Conservation (phyloP, 2,113 vertebrate species). For the Silurus meridionalis region DNA sequence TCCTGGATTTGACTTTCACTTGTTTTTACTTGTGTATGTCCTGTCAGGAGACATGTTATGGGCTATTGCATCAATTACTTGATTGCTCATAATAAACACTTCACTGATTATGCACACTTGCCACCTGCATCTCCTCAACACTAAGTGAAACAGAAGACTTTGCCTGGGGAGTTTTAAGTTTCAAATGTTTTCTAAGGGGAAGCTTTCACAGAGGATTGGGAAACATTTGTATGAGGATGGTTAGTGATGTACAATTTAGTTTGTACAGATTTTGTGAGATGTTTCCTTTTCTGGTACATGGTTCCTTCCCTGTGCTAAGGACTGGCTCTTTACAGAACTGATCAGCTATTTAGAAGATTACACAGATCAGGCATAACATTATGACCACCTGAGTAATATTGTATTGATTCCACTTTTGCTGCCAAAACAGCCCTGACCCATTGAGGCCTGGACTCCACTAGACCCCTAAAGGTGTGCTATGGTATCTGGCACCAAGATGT, state of each 20-base stretch:
- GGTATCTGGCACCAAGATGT: too few relatives aligned
- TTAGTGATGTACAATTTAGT: neutral
- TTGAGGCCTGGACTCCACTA: too few relatives aligned
- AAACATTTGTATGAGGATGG: neutral
- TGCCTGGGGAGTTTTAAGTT: neutral
- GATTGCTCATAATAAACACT: neutral
- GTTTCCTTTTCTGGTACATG: neutral
- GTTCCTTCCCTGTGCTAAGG: neutral
- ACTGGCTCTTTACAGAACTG: neutral
- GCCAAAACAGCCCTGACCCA: too few relatives aligned
- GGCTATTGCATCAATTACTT: neutral
- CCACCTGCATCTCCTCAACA: neutral
- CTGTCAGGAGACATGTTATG: neutral
- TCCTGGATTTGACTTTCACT: neutral
- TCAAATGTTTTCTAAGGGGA: neutral
- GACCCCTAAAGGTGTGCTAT: too few relatives aligned
- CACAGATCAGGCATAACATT: too few relatives aligned
- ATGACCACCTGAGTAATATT: too few relatives aligned
- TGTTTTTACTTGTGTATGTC: neutral
- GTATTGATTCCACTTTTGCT: too few relatives aligned
- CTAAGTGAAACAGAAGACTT: neutral
- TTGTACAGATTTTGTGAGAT: neutral
- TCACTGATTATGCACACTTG: neutral
- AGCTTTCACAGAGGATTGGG: neutral
- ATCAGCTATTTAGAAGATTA: neutral